These are phyloP conservation scores for Antennarius striatus DNA, from an alignment of 2,113 vertebrate genomes.

Conservation along the genomic window DNA sequence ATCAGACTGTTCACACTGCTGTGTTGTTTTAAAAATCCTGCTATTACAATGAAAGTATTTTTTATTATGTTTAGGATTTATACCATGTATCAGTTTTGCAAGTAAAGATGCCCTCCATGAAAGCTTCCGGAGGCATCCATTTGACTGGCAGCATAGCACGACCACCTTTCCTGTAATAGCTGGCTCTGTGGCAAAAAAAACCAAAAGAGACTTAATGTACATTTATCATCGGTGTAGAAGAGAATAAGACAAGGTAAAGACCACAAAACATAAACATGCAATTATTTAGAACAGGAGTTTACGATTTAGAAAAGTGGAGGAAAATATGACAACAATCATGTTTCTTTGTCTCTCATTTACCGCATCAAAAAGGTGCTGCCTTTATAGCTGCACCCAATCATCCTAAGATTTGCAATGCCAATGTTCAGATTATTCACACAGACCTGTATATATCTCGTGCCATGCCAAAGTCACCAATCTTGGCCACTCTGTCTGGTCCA, in stretches of 20 bases:
- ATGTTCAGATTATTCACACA: not conserved
- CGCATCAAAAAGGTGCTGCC: constrained; percentile 2
- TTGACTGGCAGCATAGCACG: constrained; percentile 91
- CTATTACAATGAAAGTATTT: not conserved
- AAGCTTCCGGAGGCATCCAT: constrained; percentile 94
- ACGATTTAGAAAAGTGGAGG: not conserved
- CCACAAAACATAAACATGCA: not conserved
- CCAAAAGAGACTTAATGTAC: not conserved
- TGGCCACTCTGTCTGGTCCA: constrained; percentile 85
- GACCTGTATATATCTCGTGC: constrained; percentile 92
- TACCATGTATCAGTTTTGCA: constrained; percentile 96
- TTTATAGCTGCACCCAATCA: too few relatives aligned
- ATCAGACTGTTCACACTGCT: too few relatives aligned
- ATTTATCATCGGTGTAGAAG: constrained; percentile 18
- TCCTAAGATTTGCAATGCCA: not conserved
- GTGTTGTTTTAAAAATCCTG: too few relatives aligned
- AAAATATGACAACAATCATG: constrained; percentile 14
- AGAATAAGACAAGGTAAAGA: constrained; percentile 14
- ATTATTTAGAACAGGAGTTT: constrained; percentile 20
- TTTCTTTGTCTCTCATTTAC: constrained; percentile 4
- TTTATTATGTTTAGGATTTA: constrained; percentile 14
- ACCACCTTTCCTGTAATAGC: constrained; percentile 91
- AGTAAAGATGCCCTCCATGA: constrained; percentile 93
- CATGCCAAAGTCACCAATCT: constrained; percentile 95
- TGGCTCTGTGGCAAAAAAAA: constrained; percentile 78